Base-by-base conservation (phyloP, 2,888 invertebrate species). In the Asteroscopus sphinx region DNA sequence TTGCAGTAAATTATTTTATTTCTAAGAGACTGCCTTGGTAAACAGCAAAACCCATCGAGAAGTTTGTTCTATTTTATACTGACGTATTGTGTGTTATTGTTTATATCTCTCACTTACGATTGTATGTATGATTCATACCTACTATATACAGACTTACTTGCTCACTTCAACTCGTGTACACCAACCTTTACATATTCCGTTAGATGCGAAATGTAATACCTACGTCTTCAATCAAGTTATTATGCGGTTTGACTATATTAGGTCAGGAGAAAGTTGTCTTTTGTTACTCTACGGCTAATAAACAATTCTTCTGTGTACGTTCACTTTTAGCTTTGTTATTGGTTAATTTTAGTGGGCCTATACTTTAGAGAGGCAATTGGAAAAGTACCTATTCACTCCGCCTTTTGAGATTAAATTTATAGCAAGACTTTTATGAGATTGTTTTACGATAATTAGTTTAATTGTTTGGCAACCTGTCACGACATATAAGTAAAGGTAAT, bases 211-310 rank as follows among this genome's bases (percentile, higher is more conserved):
- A 36, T 42, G 32, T 54, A 15, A 51, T 17, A 44, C 1, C 5
- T 53, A 46, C 33, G 30, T 64, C 48, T 52, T 40, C 37, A 33
- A 54, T 55, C 48, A 59, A 45, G 17, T 54, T 54, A 45, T 49
- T 47, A 40, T 47, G 12, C 28, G 21, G 28, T 36, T n/a, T 37
- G 28, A 52, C 36, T 64, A 13, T 35, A 63, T 52, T 39, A 25
- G 52, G 44, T 60, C 47, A 49, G 25, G 60, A 63, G 70, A 69
- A 69, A 68, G 69, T 47, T 44, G 51, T 58, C 52, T 64, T 64
- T 68, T 56, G 41, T 55, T 54, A 46, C 40, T 21, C 21, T 41
- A 6, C 16, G 8, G 35, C n/a, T 30, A 37, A 33, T 37, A 60
- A 54, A 47, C 28, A 53, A 60, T 66, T 39, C 33, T 66, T 39